Base-by-base conservation (phyloP, 2,113 vertebrate species). In the Xenus cinereus region DNA sequence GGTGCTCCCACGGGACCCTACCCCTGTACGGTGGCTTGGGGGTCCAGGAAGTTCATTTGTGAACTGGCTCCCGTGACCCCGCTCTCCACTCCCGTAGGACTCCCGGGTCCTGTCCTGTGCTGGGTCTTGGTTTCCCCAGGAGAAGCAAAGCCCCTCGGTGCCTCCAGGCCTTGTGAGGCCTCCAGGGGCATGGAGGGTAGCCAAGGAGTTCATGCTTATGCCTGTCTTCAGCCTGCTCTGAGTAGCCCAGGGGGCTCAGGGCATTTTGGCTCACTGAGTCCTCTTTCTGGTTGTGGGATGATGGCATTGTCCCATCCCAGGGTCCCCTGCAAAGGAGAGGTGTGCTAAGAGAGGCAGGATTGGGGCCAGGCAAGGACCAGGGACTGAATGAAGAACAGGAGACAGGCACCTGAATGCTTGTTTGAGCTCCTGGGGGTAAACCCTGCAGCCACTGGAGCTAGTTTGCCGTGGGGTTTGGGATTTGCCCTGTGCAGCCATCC, bases 21-120 rank as follows among this genome's bases (percentile, higher is more conserved):
- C 30, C 0, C 0, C 57, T 48, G 37, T 57, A n/a, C 3, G 1
- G 48, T 39, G n/a, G 7, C 33, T 75, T 0, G 0, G 8, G 17
- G 32, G 5, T 14, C 32, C 1, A 2, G 20, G 41, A 16, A 50
- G 33, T n/a, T 74, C 12, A 9, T 18, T 7, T 30, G n/a, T 37
- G 50, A 85, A 12, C 39, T 39, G 39, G 30, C 35, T 76, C 28
- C 35, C 4, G 1, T 2, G 12, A 10, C 50, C 37, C 9, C 1
- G 1, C 23, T 72, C 17, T 54, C 22, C 0, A 1, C 56, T 81
- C 51, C 56, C 2, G 2, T 45, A 35, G 39, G 27, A 14, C n/a
- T 72, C 32, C 23, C 33, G 67, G 57, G 26, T 43, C 74, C 81
- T 56, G n/a, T 46, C 60, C 23, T 0, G 0, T 46, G 18, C 37